Conservation (phyloP, 2,888 invertebrate genomes). For the Troides oblongomaculatus region DNA sequence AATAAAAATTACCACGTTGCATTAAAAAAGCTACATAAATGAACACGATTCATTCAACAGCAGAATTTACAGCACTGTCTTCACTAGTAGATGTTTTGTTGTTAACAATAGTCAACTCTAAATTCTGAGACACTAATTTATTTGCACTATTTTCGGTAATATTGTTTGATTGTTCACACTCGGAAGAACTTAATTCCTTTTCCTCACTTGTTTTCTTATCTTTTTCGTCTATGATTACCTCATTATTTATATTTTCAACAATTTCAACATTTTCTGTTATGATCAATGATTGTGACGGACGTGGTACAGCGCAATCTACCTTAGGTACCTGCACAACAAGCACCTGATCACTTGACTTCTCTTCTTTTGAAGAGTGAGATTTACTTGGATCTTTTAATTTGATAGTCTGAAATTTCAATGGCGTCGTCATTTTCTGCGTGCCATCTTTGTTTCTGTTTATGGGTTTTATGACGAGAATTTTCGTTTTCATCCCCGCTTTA, state of each 20-base stretch:
- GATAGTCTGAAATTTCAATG: slow-evolving; percentile 80
- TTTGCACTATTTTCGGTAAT: slow-evolving; percentile 1
- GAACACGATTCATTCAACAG: slow-evolving; percentile 4
- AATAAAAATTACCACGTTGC: slow-evolving; percentile 19
- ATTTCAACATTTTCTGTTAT: slow-evolving; percentile 24
- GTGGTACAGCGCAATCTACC: slow-evolving; percentile 52
- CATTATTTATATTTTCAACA: slow-evolving; percentile 28
- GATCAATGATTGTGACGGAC: slow-evolving; percentile 31
- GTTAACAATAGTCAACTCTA: not conserved
- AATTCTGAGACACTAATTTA: slow-evolving; percentile 1
- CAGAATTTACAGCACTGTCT: slow-evolving; percentile 7
- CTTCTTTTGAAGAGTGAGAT: slow-evolving; percentile 46
- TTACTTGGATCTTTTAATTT: slow-evolving; percentile 83
- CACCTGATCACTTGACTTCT: slow-evolving; percentile 59
- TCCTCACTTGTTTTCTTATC: slow-evolving; percentile 11
- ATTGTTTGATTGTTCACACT: not conserved
- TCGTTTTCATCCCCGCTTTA: slow-evolving; percentile 72
- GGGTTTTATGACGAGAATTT: slow-evolving; percentile 73
- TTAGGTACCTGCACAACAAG: slow-evolving; percentile 69
- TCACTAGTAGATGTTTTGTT: not conserved
- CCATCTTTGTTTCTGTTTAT: slow-evolving; percentile 65
- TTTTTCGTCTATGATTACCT: slow-evolving; percentile 7
- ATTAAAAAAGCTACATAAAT: slow-evolving; percentile 18
- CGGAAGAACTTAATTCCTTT: not conserved
- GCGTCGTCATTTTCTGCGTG: slow-evolving; percentile 44